These are phyloP conservation scores for Anoplopoma fimbria DNA, from an alignment of 2,113 vertebrate genomes.

Conservation along the genomic window DNA sequence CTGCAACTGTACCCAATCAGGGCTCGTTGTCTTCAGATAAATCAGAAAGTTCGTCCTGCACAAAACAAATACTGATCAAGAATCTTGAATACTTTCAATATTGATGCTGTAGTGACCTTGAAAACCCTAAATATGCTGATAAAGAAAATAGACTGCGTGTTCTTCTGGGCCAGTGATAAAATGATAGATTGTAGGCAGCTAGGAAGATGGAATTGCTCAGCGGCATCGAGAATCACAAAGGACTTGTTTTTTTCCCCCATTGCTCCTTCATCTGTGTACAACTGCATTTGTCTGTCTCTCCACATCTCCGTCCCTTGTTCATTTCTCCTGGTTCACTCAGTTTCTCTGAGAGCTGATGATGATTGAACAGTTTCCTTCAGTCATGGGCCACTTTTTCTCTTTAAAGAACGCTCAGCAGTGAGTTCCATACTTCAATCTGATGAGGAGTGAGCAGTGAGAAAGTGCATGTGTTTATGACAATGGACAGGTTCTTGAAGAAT, in stretches of 20 bases:
- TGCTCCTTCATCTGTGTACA: constrained; percentile 60
- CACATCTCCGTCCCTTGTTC: constrained; percentile 20
- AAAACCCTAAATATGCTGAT: constrained; percentile 64
- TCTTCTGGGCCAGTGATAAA: constrained; percentile 61
- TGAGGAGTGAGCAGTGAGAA: constrained; percentile 30
- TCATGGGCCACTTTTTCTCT: constrained; percentile 14
- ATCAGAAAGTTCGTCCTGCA: constrained; percentile 15
- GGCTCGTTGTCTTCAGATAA: constrained; percentile 13
- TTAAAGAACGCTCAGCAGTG: background rate
- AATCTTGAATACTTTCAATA: constrained; percentile 49
- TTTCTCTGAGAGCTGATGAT: constrained; percentile 39
- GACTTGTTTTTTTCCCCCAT: constrained; percentile 47
- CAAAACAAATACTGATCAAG: constrained; percentile 39
- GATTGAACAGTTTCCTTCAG: constrained; percentile 38
- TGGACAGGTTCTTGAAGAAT: constrained; percentile 22
- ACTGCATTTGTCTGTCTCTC: constrained; percentile 62
- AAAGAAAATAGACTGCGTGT: constrained; percentile 62
- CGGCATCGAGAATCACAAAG: constrained; percentile 57
- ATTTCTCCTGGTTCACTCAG: constrained; percentile 42
- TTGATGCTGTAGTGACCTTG: constrained; percentile 53
- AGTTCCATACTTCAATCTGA: constrained; percentile 55
- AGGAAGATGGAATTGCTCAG: constrained; percentile 65
- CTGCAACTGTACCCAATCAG: constrained; percentile 29
- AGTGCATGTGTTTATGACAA: constrained; percentile 31
- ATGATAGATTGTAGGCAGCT: constrained; percentile 70